Base-by-base conservation (phyloP, 2,888 invertebrate species). In the Tuta absoluta region DNA sequence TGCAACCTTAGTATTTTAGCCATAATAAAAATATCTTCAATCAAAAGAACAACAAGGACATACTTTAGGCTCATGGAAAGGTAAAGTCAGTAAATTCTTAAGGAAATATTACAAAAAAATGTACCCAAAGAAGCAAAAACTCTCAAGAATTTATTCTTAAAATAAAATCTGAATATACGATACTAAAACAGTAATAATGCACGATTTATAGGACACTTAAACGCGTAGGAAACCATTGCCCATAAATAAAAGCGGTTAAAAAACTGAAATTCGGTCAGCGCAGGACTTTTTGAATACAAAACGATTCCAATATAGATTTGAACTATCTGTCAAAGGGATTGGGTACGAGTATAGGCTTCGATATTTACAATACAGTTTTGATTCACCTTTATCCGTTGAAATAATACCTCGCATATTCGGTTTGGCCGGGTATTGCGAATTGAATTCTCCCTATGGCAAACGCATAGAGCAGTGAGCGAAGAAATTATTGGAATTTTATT, bases 401-500 rank as follows among this genome's bases (percentile, higher is more conserved):
- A 65, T 63, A 38, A 58, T 65, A 45, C 62, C 45, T 65, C 72
- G 70, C 57, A 65, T 56, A 62, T 58, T 33, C 63, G 37, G 68
- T 70, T 75, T 72, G 72, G 72, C 74, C 72, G 70, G 71, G 66
- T 71, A 74, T 72, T 73, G 70, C 68, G 73, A 78, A 78, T 78
- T 78, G n/a, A n/a, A n/a, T n/a, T n/a, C n/a, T n/a, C n/a, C n/a
- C n/a, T n/a, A n/a, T n/a, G 78, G 79, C 75, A 73, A 71, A 45
- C 72, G 76, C 78, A 75, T 71, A 71, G 75, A 77, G 76, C 77
- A 74, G 74, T 78, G 76, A 80, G 74, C 76, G 78, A 75, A 76
- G 69, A 81, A 85, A 83, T 80, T 82, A 85, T 86, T 80, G 81
- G 79, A 75, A 75, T 82, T 85, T 85, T 84, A 84, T 86, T 86